A percentile compares a stretch with the other conserved stretches of the same genome.
Conservation (phyloP, 2,797 vertebrate species). For the Echiichthys vipera region DNA sequence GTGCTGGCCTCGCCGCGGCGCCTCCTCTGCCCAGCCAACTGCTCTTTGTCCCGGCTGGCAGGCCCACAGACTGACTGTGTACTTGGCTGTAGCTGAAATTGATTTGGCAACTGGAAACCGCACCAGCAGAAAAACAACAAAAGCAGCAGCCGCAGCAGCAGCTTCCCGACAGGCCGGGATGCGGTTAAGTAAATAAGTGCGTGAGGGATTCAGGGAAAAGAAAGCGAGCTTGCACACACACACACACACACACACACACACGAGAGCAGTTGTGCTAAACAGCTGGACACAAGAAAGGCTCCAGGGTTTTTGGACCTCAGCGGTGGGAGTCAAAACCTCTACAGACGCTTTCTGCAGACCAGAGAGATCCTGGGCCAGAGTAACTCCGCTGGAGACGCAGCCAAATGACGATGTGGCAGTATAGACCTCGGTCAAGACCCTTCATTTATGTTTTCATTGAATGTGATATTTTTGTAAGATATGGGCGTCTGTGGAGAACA, state of each 20-base stretch:
- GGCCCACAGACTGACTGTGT: conserved; percentile 34
- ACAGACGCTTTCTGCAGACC: conserved; percentile 26
- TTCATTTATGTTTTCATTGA: no score
- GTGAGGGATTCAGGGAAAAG: neutral
- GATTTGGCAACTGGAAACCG: conserved; percentile 55
- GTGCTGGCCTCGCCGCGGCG: no score
- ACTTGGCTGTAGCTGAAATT: conserved; percentile 63
- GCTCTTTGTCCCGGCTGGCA: conserved; percentile 62
- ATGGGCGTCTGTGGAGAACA: no score
- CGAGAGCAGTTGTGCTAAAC: neutral
- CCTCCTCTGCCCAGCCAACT: conserved; percentile 54
- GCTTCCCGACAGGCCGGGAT: conserved; percentile 19
- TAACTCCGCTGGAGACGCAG: neutral
- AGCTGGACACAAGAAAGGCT: neutral
- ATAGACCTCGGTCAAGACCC: no score
- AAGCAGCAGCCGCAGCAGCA: conserved; percentile 9
- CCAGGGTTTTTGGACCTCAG: neutral
- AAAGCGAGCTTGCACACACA: neutral
- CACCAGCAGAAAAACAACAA: conserved; percentile 12
- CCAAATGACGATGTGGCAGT: conserved; percentile 28
- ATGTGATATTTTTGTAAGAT: no score
- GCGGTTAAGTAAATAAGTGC: conserved; percentile 31
- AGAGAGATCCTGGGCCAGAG: conserved; percentile 27
- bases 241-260: neutral
- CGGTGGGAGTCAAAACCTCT: neutral